Evolutionary conservation across 1,140 invertebrate genomes (phyloP).

Genomic region (Solenopsis invicta): DNA sequence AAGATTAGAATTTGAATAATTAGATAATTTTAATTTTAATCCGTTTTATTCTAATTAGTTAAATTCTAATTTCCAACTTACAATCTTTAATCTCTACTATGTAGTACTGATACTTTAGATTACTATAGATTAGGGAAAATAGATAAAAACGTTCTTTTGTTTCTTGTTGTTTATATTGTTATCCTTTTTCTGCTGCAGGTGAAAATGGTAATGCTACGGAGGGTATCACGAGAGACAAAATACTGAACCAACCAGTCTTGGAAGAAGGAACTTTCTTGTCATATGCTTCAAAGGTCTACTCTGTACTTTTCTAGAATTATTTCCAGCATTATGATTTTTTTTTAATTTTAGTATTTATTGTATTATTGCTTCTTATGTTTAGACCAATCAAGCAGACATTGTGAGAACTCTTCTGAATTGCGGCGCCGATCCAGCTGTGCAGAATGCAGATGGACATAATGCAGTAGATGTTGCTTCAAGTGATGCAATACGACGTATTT

Average conservation of each 20-base stretch:
- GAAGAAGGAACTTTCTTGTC: conserved; percentile 89
- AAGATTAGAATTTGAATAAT: no score
- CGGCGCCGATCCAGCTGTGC: conserved; percentile 89
- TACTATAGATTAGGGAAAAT: background rate
- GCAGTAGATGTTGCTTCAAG: conserved; percentile 87
- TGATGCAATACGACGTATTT: conserved; percentile 88
- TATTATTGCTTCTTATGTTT: conserved; percentile 55
- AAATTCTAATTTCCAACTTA: no score
- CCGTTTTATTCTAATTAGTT: no score
- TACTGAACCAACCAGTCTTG: conserved; percentile 86
- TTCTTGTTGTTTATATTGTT: conserved; percentile 29
- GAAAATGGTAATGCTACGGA: conserved; percentile 81
- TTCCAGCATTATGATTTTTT: background rate
- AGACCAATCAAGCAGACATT: conserved; percentile 89
- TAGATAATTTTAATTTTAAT: no score
- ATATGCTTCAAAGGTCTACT: conserved; percentile 88
- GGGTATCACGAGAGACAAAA: conserved; percentile 86
- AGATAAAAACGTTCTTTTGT: background rate
- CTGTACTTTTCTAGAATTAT: background rate
- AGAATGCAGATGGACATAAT: conserved; percentile 88
- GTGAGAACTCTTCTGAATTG: conserved; percentile 88
- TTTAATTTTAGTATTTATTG: background rate
- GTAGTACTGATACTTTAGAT: no score
- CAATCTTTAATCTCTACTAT: no score
- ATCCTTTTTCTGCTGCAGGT: conserved; percentile 67